These are phyloP conservation scores for Acromyrmex heyeri DNA, from an alignment of 1,140 invertebrate genomes.

Conservation along the genomic window DNA sequence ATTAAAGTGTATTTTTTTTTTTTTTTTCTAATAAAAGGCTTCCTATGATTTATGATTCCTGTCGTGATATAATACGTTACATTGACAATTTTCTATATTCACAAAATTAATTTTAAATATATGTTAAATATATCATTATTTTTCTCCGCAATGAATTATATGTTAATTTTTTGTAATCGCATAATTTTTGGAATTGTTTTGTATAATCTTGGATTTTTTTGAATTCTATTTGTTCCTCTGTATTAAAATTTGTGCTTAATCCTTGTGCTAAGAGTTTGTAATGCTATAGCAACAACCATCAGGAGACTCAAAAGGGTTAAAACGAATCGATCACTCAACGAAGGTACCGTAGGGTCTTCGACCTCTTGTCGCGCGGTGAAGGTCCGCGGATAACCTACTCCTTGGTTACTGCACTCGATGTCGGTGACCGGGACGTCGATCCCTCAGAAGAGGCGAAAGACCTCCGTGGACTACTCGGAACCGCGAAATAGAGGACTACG, in stretches of 20 bases:
- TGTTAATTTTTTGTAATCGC: background rate
- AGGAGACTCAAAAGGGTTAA: constrained; percentile 44
- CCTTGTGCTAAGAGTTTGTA: background rate
- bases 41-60: background rate
- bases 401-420: constrained; percentile 76
- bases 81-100: background rate
- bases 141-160: background rate
- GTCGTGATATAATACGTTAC: background rate
- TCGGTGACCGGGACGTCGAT: constrained; percentile 82
- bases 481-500: constrained; percentile 67
- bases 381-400: constrained; percentile 80
- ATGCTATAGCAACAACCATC: constrained; percentile 8
- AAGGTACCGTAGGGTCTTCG: constrained; percentile 76
- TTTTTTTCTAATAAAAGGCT: background rate
- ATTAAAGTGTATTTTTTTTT: constrained; percentile 4
- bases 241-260: background rate
- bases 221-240: background rate
- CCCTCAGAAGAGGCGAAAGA: constrained; percentile 78
- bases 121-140: background rate
- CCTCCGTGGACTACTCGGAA: constrained; percentile 68
- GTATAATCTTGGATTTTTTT: background rate
- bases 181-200: background rate
- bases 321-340: constrained; percentile 57
- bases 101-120: background rate
- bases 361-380: constrained; percentile 79